These are phyloP conservation scores for Monomorium pharaonis DNA, from an alignment of 1,140 invertebrate genomes.

Conservation along the genomic window DNA sequence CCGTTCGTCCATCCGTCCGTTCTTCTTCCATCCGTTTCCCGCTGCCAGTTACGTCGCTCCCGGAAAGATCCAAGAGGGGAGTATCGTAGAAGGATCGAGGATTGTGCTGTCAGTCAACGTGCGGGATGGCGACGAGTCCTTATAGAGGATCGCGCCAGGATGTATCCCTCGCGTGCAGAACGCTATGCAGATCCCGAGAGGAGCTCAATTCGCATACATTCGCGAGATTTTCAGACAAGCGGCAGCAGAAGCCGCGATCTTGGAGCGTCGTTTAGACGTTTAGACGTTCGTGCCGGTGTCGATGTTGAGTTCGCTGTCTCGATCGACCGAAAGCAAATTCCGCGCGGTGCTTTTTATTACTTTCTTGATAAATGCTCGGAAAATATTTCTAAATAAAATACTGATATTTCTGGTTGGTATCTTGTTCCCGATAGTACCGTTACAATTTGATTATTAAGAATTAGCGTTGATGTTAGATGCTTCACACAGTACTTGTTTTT, in stretches of 20 bases:
- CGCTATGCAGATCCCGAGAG: slow-evolving; percentile 75
- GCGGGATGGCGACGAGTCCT: slow-evolving; percentile 70
- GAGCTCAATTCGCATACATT: slow-evolving; percentile 20
- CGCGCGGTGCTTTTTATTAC: neutral
- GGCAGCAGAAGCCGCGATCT: slow-evolving; percentile 16
- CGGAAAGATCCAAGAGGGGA: slow-evolving; percentile 65
- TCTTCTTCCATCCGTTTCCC: slow-evolving; percentile 30
- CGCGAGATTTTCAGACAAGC: slow-evolving; percentile 41
- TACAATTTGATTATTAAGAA: neutral
- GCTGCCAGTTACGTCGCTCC: slow-evolving; percentile 67
- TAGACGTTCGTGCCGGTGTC: neutral
- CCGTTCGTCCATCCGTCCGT: slow-evolving; percentile 60
- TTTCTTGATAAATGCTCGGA: neutral
- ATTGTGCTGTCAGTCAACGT: slow-evolving; percentile 82
- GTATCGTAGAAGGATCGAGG: slow-evolving; percentile 78
- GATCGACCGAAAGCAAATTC: slow-evolving; percentile 55
- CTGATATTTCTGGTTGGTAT: neutral
- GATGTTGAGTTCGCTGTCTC: neutral
- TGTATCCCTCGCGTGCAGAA: slow-evolving; percentile 65
- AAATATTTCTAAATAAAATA: too few relatives aligned
- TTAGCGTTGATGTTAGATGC: neutral
- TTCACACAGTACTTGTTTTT: neutral
- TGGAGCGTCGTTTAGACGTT: slow-evolving; percentile 57
- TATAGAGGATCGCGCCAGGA: slow-evolving; percentile 72
- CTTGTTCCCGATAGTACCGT: neutral